Evolutionary conservation across 2,888 invertebrate species (phyloP), one percentile per base, ranked within the genome.

Genomic region (Minunthozetes semirufus): DNA sequence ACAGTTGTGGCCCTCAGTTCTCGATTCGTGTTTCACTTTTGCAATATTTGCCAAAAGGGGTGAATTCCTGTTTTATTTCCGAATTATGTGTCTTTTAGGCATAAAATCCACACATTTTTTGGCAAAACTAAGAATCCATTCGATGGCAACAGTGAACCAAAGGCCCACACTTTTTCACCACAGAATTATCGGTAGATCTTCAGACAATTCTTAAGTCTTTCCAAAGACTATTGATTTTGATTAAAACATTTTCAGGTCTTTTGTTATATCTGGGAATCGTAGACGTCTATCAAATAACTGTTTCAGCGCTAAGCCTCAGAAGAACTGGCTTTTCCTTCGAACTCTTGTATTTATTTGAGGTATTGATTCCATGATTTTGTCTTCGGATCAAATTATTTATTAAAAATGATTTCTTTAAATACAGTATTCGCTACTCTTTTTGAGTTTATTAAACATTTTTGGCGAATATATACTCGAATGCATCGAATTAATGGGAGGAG

Each of bases 101-200:
- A 6, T 27, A 1, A 33, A 63, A 25, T 11, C 6, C 3, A 17
- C 29, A 5, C 63, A 63, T 29, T 63, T 63, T 29, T 17, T 63
- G 29, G 29, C 63, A 27, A 1, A 63, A 29, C 29, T 63, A 17
- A 27, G 63, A 29, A 5, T 63, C 15, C 13, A 63, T 5, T 29
- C n/a, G 15, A 63, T 63, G 63, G 9, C 6, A 29, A 27, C 17
- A 6, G 17, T 27, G 1, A 8, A 8, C 13, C 33, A 11, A 27
- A 9, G 27, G 33, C 29, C 63, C 9, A 6, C 27, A 17, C 33
- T 22, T 2, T 63, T 29, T 29, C 63, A 63, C 17, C 17, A 8
- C 9, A 63, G 63, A 63, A 2, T 63, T 29, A 63, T 29, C 29
- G 63, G 63, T 63, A 29, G n/a, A n/a, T n/a, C n/a, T n/a, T n/a